A percentile compares a stretch with the other conserved stretches of the same genome.
phyloP scores from a whole-genome alignment of 2,113 vertebrate species.

The Amphiprion percula region DNA sequence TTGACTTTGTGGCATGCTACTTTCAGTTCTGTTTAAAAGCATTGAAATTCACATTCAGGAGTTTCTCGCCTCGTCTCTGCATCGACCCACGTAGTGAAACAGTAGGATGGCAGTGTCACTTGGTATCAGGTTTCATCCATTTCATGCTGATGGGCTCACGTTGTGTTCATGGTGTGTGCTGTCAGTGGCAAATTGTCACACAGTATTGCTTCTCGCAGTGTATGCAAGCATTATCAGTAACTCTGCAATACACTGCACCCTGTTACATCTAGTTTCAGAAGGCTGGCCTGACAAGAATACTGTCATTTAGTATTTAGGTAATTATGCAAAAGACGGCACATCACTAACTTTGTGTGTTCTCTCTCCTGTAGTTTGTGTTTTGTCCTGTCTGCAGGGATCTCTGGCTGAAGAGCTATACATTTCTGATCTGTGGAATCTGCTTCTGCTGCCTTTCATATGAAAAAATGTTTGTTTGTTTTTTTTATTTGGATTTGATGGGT shows the following conservation, averaged over 20 bases:
- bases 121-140: conserved; percentile 47
- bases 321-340: too few species aligned
- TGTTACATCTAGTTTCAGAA: not conserved
- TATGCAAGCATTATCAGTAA: not conserved
- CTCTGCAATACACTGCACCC: conserved; percentile 18
- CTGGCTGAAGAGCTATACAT: too few species aligned
- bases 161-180: conserved; percentile 20
- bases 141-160: conserved; percentile 47
- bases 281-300: too few species aligned
- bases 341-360: too few species aligned
- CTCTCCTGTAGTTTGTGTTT: too few species aligned
- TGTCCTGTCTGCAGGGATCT: too few species aligned
- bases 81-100: conserved; percentile 33
- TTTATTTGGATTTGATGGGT: too few species aligned
- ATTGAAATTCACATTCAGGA: conserved; percentile 52
- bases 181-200: conserved; percentile 24
- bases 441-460: not conserved
- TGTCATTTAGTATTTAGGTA: too few species aligned
- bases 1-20: conserved; percentile 52
- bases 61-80: conserved; percentile 22
- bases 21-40: conserved; percentile 41
- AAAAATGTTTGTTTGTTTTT: too few species aligned
- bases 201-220: not conserved
- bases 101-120: conserved; percentile 32
- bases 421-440: too few species aligned